phyloP scores from a whole-genome alignment of 2,113 vertebrate genomes.

The Carettochelys insculpta region DNA sequence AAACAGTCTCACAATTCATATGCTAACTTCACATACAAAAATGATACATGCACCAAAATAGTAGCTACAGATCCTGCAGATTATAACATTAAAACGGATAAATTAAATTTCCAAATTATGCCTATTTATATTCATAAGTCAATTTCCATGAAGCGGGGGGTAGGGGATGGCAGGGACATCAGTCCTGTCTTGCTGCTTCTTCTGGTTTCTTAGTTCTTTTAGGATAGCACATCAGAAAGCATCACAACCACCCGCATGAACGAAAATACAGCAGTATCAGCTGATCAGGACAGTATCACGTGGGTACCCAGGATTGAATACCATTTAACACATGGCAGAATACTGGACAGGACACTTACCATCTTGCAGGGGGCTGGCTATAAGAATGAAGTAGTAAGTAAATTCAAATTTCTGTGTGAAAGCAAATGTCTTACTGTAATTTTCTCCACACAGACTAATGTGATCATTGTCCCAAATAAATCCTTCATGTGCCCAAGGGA shows the following conservation, averaged over 20 bases:
- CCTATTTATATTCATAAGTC: too few relatives aligned
- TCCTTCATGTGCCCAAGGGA: neutral
- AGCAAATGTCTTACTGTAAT: neutral
- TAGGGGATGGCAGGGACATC: too few relatives aligned
- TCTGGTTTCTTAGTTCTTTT: fast-evolving
- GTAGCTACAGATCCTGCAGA: too few relatives aligned
- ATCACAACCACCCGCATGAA: fast-evolving
- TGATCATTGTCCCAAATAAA: neutral
- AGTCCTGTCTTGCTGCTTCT: too few relatives aligned
- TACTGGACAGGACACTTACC: fast-evolving
- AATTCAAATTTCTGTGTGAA: neutral
- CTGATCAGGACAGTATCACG: fast-evolving
- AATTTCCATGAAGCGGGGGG: too few relatives aligned
- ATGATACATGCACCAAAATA: too few relatives aligned
- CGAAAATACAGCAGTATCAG: fast-evolving
- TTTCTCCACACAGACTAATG: neutral
- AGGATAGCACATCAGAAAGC: fast-evolving
- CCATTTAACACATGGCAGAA: fast-evolving
- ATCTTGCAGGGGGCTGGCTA: neutral
- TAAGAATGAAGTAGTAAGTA: neutral
- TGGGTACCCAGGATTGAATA: fast-evolving
- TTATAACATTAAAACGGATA: too few relatives aligned
- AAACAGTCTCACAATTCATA: too few relatives aligned
- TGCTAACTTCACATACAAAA: too few relatives aligned
- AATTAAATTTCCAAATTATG: too few relatives aligned